These are phyloP conservation scores for Dicrurus megarhynchus DNA, from an alignment of 2,113 vertebrate genomes.

Conservation along the genomic window DNA sequence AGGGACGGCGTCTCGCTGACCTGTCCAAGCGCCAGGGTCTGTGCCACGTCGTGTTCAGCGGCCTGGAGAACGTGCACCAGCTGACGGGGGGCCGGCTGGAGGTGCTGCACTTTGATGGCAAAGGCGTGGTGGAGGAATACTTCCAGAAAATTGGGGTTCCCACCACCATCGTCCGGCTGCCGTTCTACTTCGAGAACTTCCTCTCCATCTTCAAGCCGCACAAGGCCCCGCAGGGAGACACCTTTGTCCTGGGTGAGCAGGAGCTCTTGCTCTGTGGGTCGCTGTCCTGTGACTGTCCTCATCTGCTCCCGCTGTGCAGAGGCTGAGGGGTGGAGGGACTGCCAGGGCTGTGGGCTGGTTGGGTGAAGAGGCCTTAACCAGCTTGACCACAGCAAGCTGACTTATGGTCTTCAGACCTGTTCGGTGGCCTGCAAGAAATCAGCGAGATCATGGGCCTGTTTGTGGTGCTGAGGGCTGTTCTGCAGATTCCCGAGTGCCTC, in stretches of 20 bases:
- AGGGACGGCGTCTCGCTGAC: constrained; percentile 67
- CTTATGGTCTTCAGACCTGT: neutral
- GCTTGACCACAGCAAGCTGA: neutral
- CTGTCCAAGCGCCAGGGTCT: constrained; percentile 57
- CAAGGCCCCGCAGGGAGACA: constrained; percentile 31
- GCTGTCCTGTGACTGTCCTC: neutral
- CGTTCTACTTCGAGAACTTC: constrained; percentile 72
- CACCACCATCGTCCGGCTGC: constrained; percentile 51
- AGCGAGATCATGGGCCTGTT: neutral
- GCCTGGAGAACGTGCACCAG: constrained; percentile 70
- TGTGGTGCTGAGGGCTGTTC: neutral
- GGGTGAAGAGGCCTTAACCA: neutral
- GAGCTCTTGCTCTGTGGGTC: neutral
- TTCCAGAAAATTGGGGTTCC: constrained; percentile 43
- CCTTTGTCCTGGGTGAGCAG: constrained; percentile 61
- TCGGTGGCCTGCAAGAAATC: neutral
- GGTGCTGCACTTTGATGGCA: constrained; percentile 69
- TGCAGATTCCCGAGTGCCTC: neutral
- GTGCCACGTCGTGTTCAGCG: constrained; percentile 56
- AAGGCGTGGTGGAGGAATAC: constrained; percentile 69
- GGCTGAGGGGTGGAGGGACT: neutral
- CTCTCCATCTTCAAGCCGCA: constrained; percentile 60
- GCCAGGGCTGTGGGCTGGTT: neutral
- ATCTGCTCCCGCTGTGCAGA: neutral
- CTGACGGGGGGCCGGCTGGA: constrained; percentile 48